Conservation (phyloP, 1,140 invertebrate species). For the Plectrocnemia conspersa region DNA sequence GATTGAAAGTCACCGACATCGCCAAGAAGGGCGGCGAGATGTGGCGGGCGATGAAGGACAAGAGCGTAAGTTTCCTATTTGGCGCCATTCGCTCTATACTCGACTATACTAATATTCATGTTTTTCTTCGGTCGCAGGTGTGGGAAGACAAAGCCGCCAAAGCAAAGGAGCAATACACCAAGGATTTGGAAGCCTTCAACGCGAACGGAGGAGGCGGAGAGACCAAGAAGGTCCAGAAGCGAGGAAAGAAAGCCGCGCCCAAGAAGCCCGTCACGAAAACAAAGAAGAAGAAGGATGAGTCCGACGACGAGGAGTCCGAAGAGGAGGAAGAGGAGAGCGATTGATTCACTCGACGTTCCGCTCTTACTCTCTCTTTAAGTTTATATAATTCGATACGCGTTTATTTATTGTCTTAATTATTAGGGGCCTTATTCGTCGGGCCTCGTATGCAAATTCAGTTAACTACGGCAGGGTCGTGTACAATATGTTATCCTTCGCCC, state of each 20-base stretch:
- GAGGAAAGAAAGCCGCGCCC: constrained; percentile 49
- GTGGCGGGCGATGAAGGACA: constrained; percentile 78
- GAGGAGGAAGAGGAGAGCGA: constrained; percentile 52
- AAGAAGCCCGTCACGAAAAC: constrained; percentile 52
- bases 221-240: constrained; percentile 50
- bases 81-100: constrained; percentile 2
- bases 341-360: constrained; percentile 45
- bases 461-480: constrained; percentile 19
- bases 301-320: constrained; percentile 49
- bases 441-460: constrained; percentile 22
- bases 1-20: constrained; percentile 75
- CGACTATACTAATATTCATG: neutral
- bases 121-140: constrained; percentile 54
- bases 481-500: constrained; percentile 18
- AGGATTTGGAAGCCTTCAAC: constrained; percentile 84
- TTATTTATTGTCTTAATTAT: constrained; percentile 47
- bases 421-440: constrained; percentile 12
- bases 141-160: constrained; percentile 84
- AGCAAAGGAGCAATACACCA: constrained; percentile 80
- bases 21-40: constrained; percentile 83
- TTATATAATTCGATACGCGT: constrained; percentile 54
- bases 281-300: constrained; percentile 54
- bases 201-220: constrained; percentile 59
- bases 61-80: constrained; percentile 58
- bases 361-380: constrained; percentile 49